phyloP scores from a whole-genome alignment of 1,140 invertebrate genomes.

The Tetragnatha versicolor region DNA sequence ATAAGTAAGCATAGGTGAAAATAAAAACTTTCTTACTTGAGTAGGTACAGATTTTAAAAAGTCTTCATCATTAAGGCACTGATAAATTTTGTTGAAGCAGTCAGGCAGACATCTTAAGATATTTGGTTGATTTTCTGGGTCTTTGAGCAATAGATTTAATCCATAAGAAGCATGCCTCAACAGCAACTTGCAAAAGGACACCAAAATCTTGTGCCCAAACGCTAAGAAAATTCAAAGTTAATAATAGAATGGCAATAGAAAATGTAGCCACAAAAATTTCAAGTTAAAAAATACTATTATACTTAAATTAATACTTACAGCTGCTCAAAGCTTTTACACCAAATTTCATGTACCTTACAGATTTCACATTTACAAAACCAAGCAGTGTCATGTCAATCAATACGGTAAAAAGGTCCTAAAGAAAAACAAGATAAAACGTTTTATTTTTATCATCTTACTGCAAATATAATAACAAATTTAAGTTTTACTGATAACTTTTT shows the following conservation, averaged over 20 bases:
- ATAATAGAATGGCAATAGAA: not conserved
- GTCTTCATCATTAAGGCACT: not conserved
- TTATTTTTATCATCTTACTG: too few relatives aligned
- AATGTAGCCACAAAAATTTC: too few relatives aligned
- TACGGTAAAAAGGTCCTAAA: not conserved
- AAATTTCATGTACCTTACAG: not conserved
- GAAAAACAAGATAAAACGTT: not conserved
- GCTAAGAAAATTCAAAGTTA: not conserved
- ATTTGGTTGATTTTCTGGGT: not conserved
- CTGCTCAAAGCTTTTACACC: not conserved
- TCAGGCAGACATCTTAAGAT: not conserved
- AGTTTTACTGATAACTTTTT: too few relatives aligned
- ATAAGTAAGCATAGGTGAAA: too few relatives aligned
- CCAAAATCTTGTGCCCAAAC: not conserved
- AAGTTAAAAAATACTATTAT: too few relatives aligned
- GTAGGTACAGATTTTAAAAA: not conserved
- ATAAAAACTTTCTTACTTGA: not conserved
- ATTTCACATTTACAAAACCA: not conserved
- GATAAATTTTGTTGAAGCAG: not conserved
- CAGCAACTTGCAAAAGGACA: not conserved
- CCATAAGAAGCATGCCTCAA: constrained; percentile 1
- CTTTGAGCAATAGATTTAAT: not conserved
- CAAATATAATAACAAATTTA: too few relatives aligned
- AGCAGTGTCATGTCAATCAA: not conserved
- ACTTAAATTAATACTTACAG: too few relatives aligned